Base-by-base conservation (phyloP, 2,888 invertebrate genomes). In the Athalia rosae region DNA sequence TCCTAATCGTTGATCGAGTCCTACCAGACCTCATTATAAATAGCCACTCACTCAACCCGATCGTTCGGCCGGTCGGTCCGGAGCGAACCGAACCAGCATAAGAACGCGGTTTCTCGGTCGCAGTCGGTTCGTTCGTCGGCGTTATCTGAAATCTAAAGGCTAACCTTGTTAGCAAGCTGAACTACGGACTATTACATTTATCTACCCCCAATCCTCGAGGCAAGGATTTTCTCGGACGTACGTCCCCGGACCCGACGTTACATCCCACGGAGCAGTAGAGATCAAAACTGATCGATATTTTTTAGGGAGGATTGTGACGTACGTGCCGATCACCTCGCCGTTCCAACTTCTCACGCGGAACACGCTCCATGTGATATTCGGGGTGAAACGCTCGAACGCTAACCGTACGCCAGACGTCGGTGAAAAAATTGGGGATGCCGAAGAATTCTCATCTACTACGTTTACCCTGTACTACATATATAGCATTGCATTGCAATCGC, bases 1-100 rank as follows among this genome's bases (percentile, higher is more conserved):
- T 83, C 83, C 86, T 88, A 88, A 88, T 88, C 88, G 88, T 84
- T 83, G 86, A 87, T 87, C 87, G 82, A 81, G 82, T 81, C 83
- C 85, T 82, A 83, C 80, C 83, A 83, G 78, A 81, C 78, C 85
- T 85, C 85, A 85, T 86, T 85, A 86, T 86, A 83, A 86, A 80
- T 81, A 81, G 69, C 63, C 76, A 67, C 79, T 73, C 78, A 71
- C 78, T 59, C 74, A 74, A 74, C 74, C 74, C 74, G 74, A 74
- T 74, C 74, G 9, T 71, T 58, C 58, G 71, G 71, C 58, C 43
- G 47, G 56, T 45, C 58, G 56, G 58, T 13, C 28, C 28, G 28
- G 28, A 28, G 28, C 28, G 28, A 28, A 28, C 2, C 2, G 28
- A 28, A 28, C 28, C 28, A 28, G 28, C 28, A 28, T 28, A 28